Base-by-base conservation (phyloP, 2,797 vertebrate genomes). In the Acanthurus tractus region DNA sequence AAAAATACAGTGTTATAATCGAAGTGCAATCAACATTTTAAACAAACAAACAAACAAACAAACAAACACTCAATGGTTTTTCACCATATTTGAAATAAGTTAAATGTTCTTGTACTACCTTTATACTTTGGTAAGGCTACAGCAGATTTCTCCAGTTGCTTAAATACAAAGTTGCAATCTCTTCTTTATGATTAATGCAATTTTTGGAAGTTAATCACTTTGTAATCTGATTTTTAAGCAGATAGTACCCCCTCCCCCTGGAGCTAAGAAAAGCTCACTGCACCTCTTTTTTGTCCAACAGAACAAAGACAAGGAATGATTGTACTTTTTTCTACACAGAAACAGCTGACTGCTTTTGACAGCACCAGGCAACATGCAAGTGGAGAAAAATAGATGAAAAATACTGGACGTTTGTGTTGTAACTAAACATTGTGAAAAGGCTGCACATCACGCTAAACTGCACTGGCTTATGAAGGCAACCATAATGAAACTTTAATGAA, bases 401-500 rank as follows among this genome's bases (percentile, higher is more conserved):
- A 44, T 61, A 46, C 61, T 20, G 29, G 29, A 58, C 29, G 46
- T 58, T 62, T 53, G 29, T 42, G 17, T 48, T 56, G 17, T 44
- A 46, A 55, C 1, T 22, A 54, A 14, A 23, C 18, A 46, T 17
- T 63, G 2, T 40, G 49, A 7, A 23, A 46, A 56, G 8, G 5
- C 54, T 63, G 48, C 8, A 10, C 14, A 46, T 36, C 36, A 40
- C 49, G 36, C 38, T 61, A 34, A 66, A 64, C 44, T 54, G 48
- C 0, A 8, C 17, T 29, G 15, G 45, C 12, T 69, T 29, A 22
- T 63, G 49, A 54, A 12, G 23, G 20, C 55, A 44, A 7, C 55
- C 70, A 8, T 78, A 58, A 82, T 62, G 74, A 85, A 59, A 78
- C 59, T 38, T 56, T 25, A 68, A 63, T 44, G 57, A 56, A 52